Evolutionary conservation across 2,888 invertebrate genomes (phyloP).

Genomic region (Calameuta idolon): DNA sequence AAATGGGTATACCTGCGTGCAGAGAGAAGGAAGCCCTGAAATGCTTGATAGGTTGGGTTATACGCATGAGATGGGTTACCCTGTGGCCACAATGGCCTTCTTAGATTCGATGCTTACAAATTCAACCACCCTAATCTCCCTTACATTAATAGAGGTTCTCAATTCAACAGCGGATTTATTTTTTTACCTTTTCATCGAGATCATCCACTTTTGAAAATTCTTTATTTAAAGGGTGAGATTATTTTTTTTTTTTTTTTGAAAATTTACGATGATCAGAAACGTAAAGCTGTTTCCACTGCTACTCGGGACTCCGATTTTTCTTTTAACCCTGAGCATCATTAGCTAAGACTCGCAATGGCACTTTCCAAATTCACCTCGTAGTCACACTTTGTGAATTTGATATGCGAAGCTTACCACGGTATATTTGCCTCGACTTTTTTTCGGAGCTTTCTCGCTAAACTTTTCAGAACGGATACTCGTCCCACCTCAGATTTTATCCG

Average conservation of each 20-base stretch:
- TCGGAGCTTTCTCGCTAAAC: neutral
- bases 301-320: neutral
- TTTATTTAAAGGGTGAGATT: neutral
- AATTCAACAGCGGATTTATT: neutral
- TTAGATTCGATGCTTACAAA: constrained; percentile 1
- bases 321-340: neutral
- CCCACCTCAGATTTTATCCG: neutral
- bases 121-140: constrained; percentile 3
- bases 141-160: constrained; percentile 5
- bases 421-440: neutral
- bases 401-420: neutral
- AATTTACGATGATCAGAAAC: neutral
- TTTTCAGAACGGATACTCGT: neutral
- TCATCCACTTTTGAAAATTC: neutral
- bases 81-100: constrained; percentile 3
- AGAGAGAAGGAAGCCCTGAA: neutral
- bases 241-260: neutral
- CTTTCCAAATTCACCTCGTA: neutral
- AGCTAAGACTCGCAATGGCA: neutral
- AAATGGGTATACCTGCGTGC: constrained; percentile 1
- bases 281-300: neutral
- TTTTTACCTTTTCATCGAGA: neutral
- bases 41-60: neutral
- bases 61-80: constrained; percentile 3
- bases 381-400: neutral